Base-by-base conservation (phyloP, 2,888 invertebrate species). In the Lingula anatina region DNA sequence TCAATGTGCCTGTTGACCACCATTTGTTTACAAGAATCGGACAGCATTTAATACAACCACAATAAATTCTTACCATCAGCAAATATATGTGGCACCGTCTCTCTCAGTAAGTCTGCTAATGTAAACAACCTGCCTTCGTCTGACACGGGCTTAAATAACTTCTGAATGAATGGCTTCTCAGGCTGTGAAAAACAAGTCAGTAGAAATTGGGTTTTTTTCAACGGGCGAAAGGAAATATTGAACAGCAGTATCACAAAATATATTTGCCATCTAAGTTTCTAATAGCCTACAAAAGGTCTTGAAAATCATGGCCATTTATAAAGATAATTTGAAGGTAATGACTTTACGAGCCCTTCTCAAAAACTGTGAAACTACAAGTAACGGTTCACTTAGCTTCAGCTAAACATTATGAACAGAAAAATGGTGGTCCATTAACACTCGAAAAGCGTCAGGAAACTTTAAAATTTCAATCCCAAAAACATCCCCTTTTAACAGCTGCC, bases 41-140 rank as follows among this genome's bases (percentile, higher is more conserved):
- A 20, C 25, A 40, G 24, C 15, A 27, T 20, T 40, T 31, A 31
- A 15, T 43, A 15, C 28, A 2, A 25, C 5, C 7, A 44, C 18
- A 9, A 35, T 18, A n/a, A 25, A 40, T 12, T 5, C 41, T 35
- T 44, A 59, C 59, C 55, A 50, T 56, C 51, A 52, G 51, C 51
- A 49, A 51, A 52, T n/a, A 56, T 28, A 18, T 62, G 56, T 37
- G 67, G 66, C 20, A 64, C 18, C 21, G 61, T 55, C 41, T 53
- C 51, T 25, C 81, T 71, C 47, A 89, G 77, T 64, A 90, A 81
- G 76, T 90, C 85, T 60, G 82, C 82, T 36, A 91, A 74, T 18
- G 85, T 86, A 72, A 85, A 86, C 52, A 84, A 81, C 61, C 84
- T 83, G 2, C 89, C 89, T 73, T 87, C 86, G 61, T 83, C 85